Evolutionary conservation across 2,888 invertebrate genomes (phyloP).

Genomic region (Dynastes hyllus): DNA sequence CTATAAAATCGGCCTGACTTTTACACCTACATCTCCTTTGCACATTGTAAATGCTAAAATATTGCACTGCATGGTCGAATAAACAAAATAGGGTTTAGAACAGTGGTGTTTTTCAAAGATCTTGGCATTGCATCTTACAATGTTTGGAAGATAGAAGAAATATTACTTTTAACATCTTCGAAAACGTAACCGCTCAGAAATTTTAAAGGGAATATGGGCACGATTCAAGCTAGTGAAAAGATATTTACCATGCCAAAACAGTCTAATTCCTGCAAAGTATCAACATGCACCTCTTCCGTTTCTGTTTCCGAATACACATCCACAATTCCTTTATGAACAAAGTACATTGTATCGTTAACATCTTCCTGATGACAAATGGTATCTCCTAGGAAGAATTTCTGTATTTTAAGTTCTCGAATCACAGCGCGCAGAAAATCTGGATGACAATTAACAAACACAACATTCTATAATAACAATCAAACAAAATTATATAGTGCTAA

Average conservation of each 20-base stretch:
- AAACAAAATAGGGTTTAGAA: too few species aligned
- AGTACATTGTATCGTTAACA: slow-evolving; percentile 60
- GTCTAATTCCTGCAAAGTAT: slow-evolving; percentile 56
- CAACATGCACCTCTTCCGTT: slow-evolving; percentile 57
- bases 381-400: slow-evolving; percentile 57
- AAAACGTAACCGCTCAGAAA: too few species aligned
- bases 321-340: slow-evolving; percentile 59
- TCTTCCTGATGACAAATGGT: slow-evolving; percentile 60
- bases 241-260: slow-evolving; percentile 58
- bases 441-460: slow-evolving; percentile 59
- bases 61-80: too few species aligned
- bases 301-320: slow-evolving; percentile 54
- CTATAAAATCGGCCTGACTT: too few species aligned
- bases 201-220: too few species aligned
- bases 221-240: too few species aligned
- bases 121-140: too few species aligned
- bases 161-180: too few species aligned
- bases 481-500: not conserved
- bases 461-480: slow-evolving; percentile 52
- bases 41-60: too few species aligned
- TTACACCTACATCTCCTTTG: too few species aligned
- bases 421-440: slow-evolving; percentile 58
- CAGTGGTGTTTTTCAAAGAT: too few species aligned
- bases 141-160: too few species aligned
- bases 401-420: slow-evolving; percentile 54